phyloP scores from a whole-genome alignment of 1,140 invertebrate genomes.

The Aporrectodea caliginosa region DNA sequence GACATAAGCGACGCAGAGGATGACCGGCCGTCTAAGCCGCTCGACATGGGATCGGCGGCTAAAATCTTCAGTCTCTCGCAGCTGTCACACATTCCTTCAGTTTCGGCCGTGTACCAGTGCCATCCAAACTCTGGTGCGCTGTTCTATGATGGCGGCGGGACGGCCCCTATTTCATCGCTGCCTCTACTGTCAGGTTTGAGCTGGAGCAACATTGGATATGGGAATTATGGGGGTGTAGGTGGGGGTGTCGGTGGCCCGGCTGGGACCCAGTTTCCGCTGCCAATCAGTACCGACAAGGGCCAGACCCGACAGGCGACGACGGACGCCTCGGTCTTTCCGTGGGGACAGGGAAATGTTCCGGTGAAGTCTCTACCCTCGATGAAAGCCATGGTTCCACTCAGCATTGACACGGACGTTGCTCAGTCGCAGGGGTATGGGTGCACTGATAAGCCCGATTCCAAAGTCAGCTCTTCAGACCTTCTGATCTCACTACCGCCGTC shows the following conservation, averaged over 20 bases:
- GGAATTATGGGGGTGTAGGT: neutral
- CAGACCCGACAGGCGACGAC: neutral
- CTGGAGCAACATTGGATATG: neutral
- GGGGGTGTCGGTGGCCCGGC: neutral
- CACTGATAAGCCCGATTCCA: neutral
- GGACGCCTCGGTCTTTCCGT: neutral
- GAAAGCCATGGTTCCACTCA: neutral
- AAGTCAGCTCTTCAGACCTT: neutral
- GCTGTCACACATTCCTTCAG: neutral
- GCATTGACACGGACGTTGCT: neutral
- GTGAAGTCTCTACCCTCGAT: neutral
- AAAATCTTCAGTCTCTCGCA: neutral
- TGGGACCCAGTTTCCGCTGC: neutral
- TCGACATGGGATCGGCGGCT: neutral
- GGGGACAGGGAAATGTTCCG: neutral
- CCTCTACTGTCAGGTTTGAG: neutral
- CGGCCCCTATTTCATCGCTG: neutral
- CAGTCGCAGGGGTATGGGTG: neutral
- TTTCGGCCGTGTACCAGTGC: neutral
- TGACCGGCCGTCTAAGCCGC: slow-evolving; percentile 10
- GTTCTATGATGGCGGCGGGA: neutral
- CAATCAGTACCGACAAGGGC: neutral
- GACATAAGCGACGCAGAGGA: slow-evolving; percentile 38
- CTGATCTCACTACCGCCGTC: neutral
- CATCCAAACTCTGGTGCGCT: neutral